Evolutionary conservation across 2,113 vertebrate genomes (phyloP).

Genomic region (Stigmatopora argus): DNA sequence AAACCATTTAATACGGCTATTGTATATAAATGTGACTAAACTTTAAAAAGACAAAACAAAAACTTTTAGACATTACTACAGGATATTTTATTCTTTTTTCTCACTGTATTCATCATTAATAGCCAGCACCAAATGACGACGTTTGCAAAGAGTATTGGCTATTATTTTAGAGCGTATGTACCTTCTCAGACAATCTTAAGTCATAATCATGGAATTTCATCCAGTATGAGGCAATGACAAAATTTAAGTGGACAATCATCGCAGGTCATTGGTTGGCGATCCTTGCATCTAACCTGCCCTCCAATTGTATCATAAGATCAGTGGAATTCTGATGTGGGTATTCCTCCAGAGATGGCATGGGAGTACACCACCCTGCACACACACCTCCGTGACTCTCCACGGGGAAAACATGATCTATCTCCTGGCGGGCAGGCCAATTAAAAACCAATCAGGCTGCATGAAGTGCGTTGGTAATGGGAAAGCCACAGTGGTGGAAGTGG

Average conservation of each 20-base stretch:
- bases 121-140: no score
- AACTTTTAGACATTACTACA: not conserved
- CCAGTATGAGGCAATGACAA: not conserved
- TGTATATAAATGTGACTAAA: not conserved
- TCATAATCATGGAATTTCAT: not conserved
- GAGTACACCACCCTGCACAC: conserved; percentile 23
- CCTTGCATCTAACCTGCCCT: not conserved
- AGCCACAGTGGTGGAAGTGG: conserved; percentile 64
- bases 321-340: conserved; percentile 19
- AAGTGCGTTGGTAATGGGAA: conserved; percentile 72
- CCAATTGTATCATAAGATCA: not conserved
- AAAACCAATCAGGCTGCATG: conserved; percentile 76
- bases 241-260: not conserved
- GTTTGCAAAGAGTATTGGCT: no score
- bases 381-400: conserved; percentile 44
- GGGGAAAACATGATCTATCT: conserved; percentile 73
- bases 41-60: no score
- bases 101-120: not conserved
- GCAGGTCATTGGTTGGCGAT: not conserved
- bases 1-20: not conserved
- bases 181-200: not conserved
- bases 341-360: conserved; percentile 32
- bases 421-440: conserved; percentile 72
- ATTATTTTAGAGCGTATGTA: not conserved
- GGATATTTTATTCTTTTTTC: not conserved